phyloP scores from a whole-genome alignment of 1,140 invertebrate species.

The Musca domestica region DNA sequence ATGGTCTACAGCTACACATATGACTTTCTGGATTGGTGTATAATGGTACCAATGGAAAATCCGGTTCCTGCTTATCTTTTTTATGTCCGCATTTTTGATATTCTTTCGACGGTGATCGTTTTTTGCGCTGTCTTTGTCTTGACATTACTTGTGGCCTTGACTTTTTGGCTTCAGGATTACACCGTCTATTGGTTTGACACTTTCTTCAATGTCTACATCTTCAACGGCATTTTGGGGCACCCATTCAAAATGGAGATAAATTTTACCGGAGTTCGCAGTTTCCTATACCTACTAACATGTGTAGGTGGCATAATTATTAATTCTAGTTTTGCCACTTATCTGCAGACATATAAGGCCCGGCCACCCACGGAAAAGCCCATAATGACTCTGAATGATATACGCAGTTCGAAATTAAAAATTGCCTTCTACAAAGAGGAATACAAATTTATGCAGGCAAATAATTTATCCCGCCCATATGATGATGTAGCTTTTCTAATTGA shows the following conservation, averaged over 20 bases:
- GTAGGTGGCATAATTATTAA: background rate
- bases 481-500: background rate
- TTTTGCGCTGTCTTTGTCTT: background rate
- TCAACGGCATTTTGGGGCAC: background rate
- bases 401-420: background rate
- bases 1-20: background rate
- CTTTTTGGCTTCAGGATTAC: background rate
- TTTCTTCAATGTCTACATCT: background rate
- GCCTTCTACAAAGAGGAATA: background rate
- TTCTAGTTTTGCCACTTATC: background rate
- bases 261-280: background rate
- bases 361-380: background rate
- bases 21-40: slow-evolving; percentile 12
- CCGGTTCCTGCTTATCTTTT: background rate
- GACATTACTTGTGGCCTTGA: background rate
- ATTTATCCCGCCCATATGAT: background rate
- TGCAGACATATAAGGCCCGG: slow-evolving; percentile 1
- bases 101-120: background rate
- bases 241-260: background rate
- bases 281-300: background rate
- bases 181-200: background rate
- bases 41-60: slow-evolving; percentile 14
- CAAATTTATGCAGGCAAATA: too few relatives aligned
- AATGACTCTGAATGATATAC: background rate
- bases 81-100: background rate